Conservation (phyloP, 2,888 invertebrate species). For the Gymnocheta viridis region DNA sequence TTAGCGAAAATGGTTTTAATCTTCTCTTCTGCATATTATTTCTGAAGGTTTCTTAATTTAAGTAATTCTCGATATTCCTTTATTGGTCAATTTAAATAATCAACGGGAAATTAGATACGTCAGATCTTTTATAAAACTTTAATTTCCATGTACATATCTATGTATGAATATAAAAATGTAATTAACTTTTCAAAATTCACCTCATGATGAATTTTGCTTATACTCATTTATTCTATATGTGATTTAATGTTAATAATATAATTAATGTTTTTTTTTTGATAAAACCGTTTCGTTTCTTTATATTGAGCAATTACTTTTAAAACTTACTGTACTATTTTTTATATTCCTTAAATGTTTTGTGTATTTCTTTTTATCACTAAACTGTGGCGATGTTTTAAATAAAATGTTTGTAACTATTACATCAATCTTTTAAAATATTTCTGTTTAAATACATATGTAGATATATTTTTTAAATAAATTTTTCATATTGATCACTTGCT, state of each 20-base stretch:
- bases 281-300: conserved; percentile 55
- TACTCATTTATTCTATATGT: conserved; percentile 3
- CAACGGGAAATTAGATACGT: neutral
- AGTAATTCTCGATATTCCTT: too few relatives aligned
- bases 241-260: neutral
- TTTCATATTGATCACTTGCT: conserved; percentile 66
- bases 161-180: neutral
- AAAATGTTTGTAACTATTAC: conserved; percentile 17
- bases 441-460: conserved; percentile 27
- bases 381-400: conserved; percentile 47
- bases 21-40: too few relatives aligned
- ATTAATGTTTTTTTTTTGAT: conserved; percentile 8
- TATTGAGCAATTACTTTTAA: conserved; percentile 58
- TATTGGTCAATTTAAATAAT: too few relatives aligned
- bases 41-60: too few relatives aligned
- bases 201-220: neutral
- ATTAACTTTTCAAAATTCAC: neutral
- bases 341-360: conserved; percentile 16
- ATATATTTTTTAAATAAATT: conserved; percentile 38
- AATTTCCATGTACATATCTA: too few relatives aligned
- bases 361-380: conserved; percentile 8
- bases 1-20: too few relatives aligned
- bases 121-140: neutral
- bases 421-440: conserved; percentile 33
- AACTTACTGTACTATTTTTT: conserved; percentile 33